Evolutionary conservation across 1,140 invertebrate genomes (phyloP).

Genomic region (Spodoptera frugiperda): DNA sequence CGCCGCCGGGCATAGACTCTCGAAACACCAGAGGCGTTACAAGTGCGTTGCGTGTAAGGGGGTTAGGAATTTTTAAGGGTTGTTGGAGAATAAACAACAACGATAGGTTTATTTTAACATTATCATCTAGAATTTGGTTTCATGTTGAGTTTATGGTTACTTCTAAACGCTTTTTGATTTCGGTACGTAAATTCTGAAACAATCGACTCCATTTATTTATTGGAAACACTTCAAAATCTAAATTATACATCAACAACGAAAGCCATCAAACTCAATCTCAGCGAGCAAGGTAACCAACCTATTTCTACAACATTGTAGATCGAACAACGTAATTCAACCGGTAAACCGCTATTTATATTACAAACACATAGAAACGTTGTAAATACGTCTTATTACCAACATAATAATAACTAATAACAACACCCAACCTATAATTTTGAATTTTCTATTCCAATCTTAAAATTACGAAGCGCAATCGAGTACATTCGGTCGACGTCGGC

Average conservation of each 20-base stretch:
- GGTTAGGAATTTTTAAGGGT: too few relatives aligned
- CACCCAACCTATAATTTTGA: slow-evolving; percentile 61
- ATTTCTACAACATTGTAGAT: slow-evolving; percentile 9
- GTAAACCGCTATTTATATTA: slow-evolving; percentile 47
- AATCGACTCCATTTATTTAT: neutral
- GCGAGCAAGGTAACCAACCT: neutral
- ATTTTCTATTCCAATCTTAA: slow-evolving; percentile 72
- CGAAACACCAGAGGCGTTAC: too few relatives aligned
- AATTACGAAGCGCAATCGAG: slow-evolving; percentile 57
- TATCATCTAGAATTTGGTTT: too few relatives aligned
- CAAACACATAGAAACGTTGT: slow-evolving; percentile 31
- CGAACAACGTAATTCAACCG: slow-evolving; percentile 32
- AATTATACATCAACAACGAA: neutral
- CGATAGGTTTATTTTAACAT: too few relatives aligned
- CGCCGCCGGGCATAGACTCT: too few relatives aligned
- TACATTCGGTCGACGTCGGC: slow-evolving; percentile 38
- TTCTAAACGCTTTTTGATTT: too few relatives aligned
- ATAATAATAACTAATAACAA: slow-evolving; percentile 53
- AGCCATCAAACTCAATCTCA: slow-evolving; percentile 20
- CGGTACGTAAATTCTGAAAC: neutral
- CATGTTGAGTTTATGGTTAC: too few relatives aligned
- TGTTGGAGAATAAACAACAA: too few relatives aligned
- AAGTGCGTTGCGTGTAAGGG: too few relatives aligned
- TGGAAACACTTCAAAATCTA: neutral
- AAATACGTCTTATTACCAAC: slow-evolving; percentile 46